Conservation (phyloP, 2,888 invertebrate species). For the Drosophila basisetae region DNA sequence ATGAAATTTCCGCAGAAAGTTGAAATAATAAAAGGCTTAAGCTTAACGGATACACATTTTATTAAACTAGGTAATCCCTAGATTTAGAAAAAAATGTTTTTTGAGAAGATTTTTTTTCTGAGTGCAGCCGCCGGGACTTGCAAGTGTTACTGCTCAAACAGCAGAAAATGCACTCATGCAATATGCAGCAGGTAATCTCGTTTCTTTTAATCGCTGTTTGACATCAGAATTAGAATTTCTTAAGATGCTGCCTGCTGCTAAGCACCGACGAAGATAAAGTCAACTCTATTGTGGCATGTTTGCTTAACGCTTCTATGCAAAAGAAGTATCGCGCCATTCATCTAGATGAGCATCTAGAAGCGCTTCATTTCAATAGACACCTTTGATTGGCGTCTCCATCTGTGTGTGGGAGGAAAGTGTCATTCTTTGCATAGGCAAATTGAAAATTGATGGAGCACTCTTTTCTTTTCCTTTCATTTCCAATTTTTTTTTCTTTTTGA, state of each 20-base stretch:
- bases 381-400: slow-evolving; percentile 26
- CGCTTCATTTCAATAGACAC: slow-evolving; percentile 33
- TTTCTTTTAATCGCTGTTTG: slow-evolving; percentile 85
- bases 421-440: slow-evolving; percentile 64
- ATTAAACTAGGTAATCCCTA: no score
- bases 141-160: slow-evolving; percentile 70
- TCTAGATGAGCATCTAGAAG: slow-evolving; percentile 39
- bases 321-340: slow-evolving; percentile 22
- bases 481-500: not conserved
- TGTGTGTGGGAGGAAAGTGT: not conserved
- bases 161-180: slow-evolving; percentile 83
- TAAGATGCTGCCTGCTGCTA: slow-evolving; percentile 59
- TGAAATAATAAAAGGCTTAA: not conserved
- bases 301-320: slow-evolving; percentile 46
- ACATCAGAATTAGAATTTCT: slow-evolving; percentile 84
- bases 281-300: slow-evolving; percentile 51
- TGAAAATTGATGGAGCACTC: slow-evolving; percentile 55
- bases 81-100: not conserved
- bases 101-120: not conserved
- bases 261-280: slow-evolving; percentile 27
- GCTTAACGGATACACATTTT: not conserved
- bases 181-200: slow-evolving; percentile 85
- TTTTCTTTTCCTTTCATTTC: not conserved
- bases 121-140: slow-evolving; percentile 14
- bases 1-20: not conserved